These are phyloP conservation scores for Ceratina calcarata DNA, from an alignment of 1,140 invertebrate species.

Conservation along the genomic window DNA sequence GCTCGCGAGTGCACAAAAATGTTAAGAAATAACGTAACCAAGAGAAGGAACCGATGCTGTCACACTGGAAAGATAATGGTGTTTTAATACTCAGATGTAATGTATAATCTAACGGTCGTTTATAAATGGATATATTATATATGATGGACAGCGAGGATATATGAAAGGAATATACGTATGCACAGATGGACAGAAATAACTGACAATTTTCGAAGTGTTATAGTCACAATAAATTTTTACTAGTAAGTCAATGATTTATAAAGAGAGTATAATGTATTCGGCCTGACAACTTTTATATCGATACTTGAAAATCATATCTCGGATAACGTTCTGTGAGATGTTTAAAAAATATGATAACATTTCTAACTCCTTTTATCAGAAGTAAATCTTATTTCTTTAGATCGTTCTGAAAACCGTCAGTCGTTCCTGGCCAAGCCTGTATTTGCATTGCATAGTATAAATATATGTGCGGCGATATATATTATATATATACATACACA, in stretches of 20 bases:
- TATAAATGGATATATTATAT: constrained; percentile 67
- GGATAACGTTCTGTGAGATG: too few species aligned
- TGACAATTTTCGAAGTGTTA: too few species aligned
- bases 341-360: too few species aligned
- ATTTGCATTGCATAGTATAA: constrained; percentile 53
- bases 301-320: too few species aligned
- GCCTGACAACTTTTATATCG: too few species aligned
- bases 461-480: constrained; percentile 62
- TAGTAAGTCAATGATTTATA: too few species aligned
- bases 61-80: constrained; percentile 17
- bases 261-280: too few species aligned
- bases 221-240: too few species aligned
- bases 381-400: too few species aligned
- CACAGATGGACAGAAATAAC: constrained; percentile 22
- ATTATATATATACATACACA: constrained; percentile 69
- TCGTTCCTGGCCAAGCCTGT: too few species aligned
- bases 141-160: constrained; percentile 57
- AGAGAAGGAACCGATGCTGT: constrained; percentile 34
- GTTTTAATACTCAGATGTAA: constrained; percentile 72
- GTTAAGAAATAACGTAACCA: constrained; percentile 19
- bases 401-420: too few species aligned
- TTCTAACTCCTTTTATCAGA: too few species aligned
- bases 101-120: constrained; percentile 72
- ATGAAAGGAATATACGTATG: constrained; percentile 58
- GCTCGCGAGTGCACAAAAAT: constrained; percentile 49